A percentile compares a stretch with the other conserved stretches of the same genome.
Conservation (phyloP, 1,140 invertebrate genomes). For the Heterodera schachtii region DNA sequence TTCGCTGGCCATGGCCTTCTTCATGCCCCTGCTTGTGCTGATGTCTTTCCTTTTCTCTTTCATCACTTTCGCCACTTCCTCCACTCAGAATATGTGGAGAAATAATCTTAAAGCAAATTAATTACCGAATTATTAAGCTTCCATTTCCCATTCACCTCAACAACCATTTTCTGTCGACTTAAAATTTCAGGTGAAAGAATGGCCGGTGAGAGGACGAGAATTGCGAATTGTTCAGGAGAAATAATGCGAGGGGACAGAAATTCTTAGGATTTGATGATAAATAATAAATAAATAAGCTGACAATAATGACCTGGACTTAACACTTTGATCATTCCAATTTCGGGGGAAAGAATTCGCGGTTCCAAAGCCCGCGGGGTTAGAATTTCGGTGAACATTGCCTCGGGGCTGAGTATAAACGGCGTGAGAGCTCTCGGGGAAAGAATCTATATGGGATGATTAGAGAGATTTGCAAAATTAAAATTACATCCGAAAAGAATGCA, state of each 20-base stretch:
- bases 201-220: conserved; percentile 33
- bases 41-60: conserved; percentile 26
- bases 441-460: conserved; percentile 33
- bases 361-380: conserved; percentile 31
- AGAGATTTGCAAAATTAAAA: not conserved
- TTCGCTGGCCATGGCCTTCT: not conserved
- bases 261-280: not conserved
- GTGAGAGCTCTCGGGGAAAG: conserved; percentile 46
- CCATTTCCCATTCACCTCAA: conserved; percentile 20
- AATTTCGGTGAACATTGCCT: conserved; percentile 32
- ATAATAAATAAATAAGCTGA: conserved; percentile 15
- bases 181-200: conserved; percentile 34
- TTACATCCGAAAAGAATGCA: conserved; percentile 26
- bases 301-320: conserved; percentile 23
- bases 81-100: conserved; percentile 32
- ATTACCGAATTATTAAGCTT: not conserved
- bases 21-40: conserved; percentile 15
- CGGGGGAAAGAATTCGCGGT: conserved; percentile 26
- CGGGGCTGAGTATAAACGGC: conserved; percentile 49
- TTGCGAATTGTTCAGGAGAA: conserved; percentile 24
- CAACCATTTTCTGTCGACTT: conserved; percentile 25
- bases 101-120: conserved; percentile 12
- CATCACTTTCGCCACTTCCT: conserved; percentile 16
- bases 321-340: conserved; percentile 33
- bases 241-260: conserved; percentile 30